Conservation (phyloP, 1,140 invertebrate genomes). For the Tetragnatha versicolor region DNA sequence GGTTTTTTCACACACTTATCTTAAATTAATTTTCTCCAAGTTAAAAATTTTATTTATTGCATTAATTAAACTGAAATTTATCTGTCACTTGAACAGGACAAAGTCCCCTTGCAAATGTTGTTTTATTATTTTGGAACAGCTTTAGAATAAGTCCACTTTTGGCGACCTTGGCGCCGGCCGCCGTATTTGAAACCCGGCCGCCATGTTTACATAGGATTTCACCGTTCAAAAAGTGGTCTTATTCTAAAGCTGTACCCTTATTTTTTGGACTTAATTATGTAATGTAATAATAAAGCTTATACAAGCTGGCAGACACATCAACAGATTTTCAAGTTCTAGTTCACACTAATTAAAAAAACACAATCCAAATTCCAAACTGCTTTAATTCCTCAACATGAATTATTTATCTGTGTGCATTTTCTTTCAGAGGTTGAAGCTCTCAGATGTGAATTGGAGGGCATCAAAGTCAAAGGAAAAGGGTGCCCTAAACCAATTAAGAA, state of each 20-base stretch:
- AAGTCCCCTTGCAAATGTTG: neutral
- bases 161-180: no score
- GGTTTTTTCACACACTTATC: neutral
- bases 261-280: no score
- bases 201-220: no score
- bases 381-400: slow-evolving; percentile 61
- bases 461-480: slow-evolving; percentile 75
- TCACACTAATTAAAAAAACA: neutral
- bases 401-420: slow-evolving; percentile 65
- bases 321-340: no score
- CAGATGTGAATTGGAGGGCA: slow-evolving; percentile 69
- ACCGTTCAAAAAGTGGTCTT: no score
- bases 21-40: neutral
- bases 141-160: neutral
- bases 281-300: no score
- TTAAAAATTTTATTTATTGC: neutral
- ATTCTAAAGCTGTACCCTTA: neutral
- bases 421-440: slow-evolving; percentile 66
- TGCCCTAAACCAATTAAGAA: slow-evolving; percentile 94
- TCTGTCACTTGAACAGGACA: no score
- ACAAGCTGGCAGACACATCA: no score
- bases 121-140: neutral
- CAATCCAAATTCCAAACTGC: neutral
- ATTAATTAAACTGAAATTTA: neutral
- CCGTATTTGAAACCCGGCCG: no score